These are phyloP conservation scores for Leptinotarsa undecemlineata DNA, from an alignment of 1,140 invertebrate genomes.

Conservation along the genomic window DNA sequence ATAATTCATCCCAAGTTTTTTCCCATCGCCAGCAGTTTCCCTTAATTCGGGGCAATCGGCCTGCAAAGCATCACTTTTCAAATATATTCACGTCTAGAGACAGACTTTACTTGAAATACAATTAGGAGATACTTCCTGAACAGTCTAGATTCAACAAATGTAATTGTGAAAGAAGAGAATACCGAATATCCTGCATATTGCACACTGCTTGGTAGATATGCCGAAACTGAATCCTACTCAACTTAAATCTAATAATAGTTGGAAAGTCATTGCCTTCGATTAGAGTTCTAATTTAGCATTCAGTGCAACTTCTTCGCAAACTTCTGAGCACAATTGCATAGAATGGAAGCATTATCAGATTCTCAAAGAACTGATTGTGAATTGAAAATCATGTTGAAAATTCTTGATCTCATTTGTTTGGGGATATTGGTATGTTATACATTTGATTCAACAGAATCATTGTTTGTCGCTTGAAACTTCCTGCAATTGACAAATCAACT, in stretches of 20 bases:
- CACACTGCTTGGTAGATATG: conserved; percentile 4
- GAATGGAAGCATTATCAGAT: conserved; percentile 4
- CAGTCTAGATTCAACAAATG: not conserved
- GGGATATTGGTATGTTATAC: no score
- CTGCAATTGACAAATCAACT: no score
- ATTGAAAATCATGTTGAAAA: conserved; percentile 12
- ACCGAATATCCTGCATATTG: not conserved
- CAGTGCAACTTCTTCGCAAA: conserved; percentile 12
- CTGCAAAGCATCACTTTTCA: not conserved
- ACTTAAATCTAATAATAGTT: conserved; percentile 27
- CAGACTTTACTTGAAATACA: not conserved
- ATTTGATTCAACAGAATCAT: no score
- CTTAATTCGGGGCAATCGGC: not conserved
- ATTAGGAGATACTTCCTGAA: not conserved
- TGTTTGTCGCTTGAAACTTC: no score
- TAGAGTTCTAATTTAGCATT: conserved; percentile 17
- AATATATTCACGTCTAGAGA: not conserved
- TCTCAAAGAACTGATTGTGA: conserved; percentile 3
- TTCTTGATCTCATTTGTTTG: not conserved
- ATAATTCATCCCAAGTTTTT: no score
- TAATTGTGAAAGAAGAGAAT: not conserved
- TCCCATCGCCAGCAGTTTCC: no score
- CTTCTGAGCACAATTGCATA: conserved; percentile 10
- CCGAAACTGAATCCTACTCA: not conserved
- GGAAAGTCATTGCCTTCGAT: conserved; percentile 21